Percentiles rank a stretch among this genome's conserved stretches.
These are phyloP conservation scores for Isichthys henryi DNA, from an alignment of 2,113 vertebrate species.

Conservation along the genomic window DNA sequence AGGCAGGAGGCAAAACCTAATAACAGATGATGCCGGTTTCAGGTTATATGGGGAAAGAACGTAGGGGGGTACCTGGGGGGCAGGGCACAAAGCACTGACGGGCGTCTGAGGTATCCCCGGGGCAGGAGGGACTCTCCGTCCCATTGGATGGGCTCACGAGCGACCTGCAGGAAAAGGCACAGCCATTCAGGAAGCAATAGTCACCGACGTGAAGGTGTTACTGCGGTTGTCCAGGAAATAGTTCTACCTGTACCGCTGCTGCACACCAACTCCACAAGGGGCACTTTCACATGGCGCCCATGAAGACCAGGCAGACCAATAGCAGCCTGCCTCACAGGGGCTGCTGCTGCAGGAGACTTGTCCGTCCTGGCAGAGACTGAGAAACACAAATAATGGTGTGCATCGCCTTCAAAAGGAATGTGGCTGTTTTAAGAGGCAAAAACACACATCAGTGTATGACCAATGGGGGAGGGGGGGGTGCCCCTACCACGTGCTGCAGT, in stretches of 20 bases:
- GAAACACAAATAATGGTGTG: not conserved
- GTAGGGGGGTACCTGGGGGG: conserved; percentile 49
- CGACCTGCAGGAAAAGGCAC: conserved; percentile 51
- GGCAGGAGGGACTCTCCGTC: conserved; percentile 52
- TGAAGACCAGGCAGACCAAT: conserved; percentile 79
- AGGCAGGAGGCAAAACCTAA: not conserved
- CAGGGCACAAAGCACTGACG: conserved; percentile 61
- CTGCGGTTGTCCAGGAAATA: not conserved
- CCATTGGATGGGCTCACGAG: conserved; percentile 53
- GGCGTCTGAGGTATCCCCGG: conserved; percentile 63
- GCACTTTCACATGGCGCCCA: conserved; percentile 72
- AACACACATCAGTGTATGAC: not conserved
- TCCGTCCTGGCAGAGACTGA: conserved; percentile 66
- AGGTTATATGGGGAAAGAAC: not conserved
- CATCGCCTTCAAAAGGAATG: not conserved
- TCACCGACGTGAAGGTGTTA: not conserved
- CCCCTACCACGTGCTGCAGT: conserved; percentile 70
- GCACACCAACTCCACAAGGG: conserved; percentile 64
- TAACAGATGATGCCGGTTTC: not conserved
- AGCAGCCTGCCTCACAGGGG: conserved; percentile 60
- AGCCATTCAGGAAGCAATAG: not conserved
- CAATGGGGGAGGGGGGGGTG: not conserved
- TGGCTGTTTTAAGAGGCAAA: not conserved
- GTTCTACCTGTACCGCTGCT: conserved; percentile 72
- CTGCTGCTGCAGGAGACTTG: conserved; percentile 58